Evolutionary conservation across 2,113 vertebrate species (phyloP), one percentile per base, ranked within the genome.

Genomic region (Psilopogon haemacephalus): DNA sequence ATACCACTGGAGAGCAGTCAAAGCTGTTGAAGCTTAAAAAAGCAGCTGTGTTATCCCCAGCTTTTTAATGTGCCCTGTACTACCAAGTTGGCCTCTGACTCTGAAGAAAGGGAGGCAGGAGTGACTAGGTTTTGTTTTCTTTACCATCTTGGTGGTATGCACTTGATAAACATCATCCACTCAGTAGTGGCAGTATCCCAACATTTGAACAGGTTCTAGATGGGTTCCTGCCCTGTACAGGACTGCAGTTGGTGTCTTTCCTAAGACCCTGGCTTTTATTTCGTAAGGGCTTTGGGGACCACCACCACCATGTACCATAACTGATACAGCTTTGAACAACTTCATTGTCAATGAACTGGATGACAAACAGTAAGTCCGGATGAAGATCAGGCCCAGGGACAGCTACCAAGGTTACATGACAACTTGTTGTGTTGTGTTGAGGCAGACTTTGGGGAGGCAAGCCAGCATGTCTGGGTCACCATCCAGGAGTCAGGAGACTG

Each of bases 351-450:
- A 23, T 17, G 3, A 63, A 5, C 11, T 56, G 15, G 8, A 30
- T 64, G 30, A 23, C 2, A 7, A 68, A 20, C 12, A 63, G 9
- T 1, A 4, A 60, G 7, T 26, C 3, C 26, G 24, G 16, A 21
- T 65, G 30, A 40, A 21, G 17, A 65, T 35, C 44, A 44, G 16
- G 9, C 32, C 24, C 24, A 84, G 30, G 32, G 16, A 59, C 7
- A 28, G 37, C 1, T 5, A 0, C 0, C 3, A 13, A 42, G 15
- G 32, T 50, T 23, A 23, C 1, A 1, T 2, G 5, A 14, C 11
- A 19, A 7, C 3, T 1, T 0, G 2, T 24, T 32, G 52, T 12
- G 28, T 14, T 50, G 37, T 17, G 21, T 13, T 27, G 30, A 56
- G 62, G 26, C 18, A 77, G 10, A 12, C 33, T 18, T 21, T 26